A percentile compares a stretch with the other conserved stretches of the same genome.
Evolutionary conservation across 1,140 invertebrate species (phyloP).

Genomic region (Schlechtendalia chinensis): DNA sequence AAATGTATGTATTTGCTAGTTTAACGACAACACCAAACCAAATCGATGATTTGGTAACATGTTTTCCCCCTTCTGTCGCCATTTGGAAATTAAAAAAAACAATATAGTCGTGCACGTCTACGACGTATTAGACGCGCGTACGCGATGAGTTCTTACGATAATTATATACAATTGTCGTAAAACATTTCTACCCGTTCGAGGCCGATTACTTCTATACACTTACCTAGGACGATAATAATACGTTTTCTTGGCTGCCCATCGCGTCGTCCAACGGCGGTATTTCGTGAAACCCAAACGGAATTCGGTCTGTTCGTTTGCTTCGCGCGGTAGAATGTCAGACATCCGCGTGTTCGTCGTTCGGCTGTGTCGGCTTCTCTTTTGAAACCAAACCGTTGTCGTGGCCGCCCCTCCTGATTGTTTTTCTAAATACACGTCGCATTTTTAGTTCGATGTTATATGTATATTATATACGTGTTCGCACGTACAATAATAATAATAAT

Average conservation of each 20-base stretch:
- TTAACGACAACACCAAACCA: too few species aligned
- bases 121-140: too few species aligned
- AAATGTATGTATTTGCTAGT: too few species aligned
- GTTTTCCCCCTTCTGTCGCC: too few species aligned
- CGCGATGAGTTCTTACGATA: too few species aligned
- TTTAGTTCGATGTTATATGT: neutral
- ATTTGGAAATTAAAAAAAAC: too few species aligned
- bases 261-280: neutral
- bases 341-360: slow-evolving; percentile 10
- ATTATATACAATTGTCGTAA: too few species aligned
- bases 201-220: neutral
- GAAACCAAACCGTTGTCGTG: neutral
- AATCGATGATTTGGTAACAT: too few species aligned
- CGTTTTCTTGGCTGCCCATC: neutral
- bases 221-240: neutral
- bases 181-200: too few species aligned
- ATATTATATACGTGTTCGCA: neutral
- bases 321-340: neutral
- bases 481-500: too few species aligned
- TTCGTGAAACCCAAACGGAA: neutral
- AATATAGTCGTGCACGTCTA: too few species aligned
- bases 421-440: slow-evolving; percentile 1
- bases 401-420: neutral
- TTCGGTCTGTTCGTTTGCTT: neutral
- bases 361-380: slow-evolving; percentile 25